These are phyloP conservation scores for Prosapia bicincta DNA, from an alignment of 2,888 invertebrate genomes.

Conservation along the genomic window DNA sequence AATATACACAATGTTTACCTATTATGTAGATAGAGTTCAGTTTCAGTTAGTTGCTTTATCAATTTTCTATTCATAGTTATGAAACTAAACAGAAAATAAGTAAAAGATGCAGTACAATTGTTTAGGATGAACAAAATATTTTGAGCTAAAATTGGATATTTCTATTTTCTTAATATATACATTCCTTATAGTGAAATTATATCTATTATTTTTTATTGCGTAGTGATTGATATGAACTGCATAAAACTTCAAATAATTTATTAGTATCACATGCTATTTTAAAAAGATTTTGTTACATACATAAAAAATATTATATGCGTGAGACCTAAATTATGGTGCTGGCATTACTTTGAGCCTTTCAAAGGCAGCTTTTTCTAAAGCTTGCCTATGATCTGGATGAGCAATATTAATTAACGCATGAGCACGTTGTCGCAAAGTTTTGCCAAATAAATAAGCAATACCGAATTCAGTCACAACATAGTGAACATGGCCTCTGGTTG, in stretches of 20 bases:
- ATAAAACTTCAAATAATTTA: not conserved
- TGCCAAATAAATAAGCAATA: conserved; percentile 86
- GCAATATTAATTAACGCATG: conserved; percentile 85
- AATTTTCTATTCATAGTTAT: too few relatives aligned
- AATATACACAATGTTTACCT: too few relatives aligned
- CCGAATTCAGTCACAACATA: conserved; percentile 93
- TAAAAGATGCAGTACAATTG: too few relatives aligned
- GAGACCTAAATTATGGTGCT: not conserved
- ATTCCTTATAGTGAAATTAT: not conserved
- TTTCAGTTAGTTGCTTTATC: too few relatives aligned
- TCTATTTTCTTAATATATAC: too few relatives aligned
- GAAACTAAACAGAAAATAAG: too few relatives aligned
- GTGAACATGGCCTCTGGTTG: conserved; percentile 86
- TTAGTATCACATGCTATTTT: not conserved
- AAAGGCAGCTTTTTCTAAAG: conserved; percentile 82
- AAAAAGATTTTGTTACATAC: not conserved
- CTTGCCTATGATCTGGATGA: conserved; percentile 82
- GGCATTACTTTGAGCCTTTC: conserved; percentile 80
- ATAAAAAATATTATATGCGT: not conserved
- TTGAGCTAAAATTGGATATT: too few relatives aligned
- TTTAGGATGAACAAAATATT: too few relatives aligned
- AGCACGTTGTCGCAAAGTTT: conserved; percentile 83
- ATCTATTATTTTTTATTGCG: not conserved
- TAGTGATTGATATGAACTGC: not conserved
- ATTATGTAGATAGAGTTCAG: too few relatives aligned